Evolutionary conservation across 2,113 vertebrate species (phyloP), one percentile per base, ranked within the genome.

Genomic region (Hemibagrus wyckioides): DNA sequence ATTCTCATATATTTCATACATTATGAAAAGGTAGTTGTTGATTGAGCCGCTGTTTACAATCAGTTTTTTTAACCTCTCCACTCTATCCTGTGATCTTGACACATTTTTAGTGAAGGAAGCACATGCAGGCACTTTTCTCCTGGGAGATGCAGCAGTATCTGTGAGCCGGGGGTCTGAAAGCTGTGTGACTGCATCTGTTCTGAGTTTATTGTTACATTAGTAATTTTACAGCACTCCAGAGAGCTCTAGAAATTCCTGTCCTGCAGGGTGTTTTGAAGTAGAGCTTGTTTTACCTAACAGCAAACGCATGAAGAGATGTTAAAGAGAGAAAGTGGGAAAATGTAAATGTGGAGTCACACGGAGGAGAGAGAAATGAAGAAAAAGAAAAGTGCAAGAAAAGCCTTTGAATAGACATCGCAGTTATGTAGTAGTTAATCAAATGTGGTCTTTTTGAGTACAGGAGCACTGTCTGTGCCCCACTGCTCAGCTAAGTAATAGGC

Each of bases 401-500:
- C 39, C 56, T 63, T 77, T 85, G 54, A 44, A 77, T 61, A 59
- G 84, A 65, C 41, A 52, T 54, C 67, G 80, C 14, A 54, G 36
- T 39, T 23, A 56, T 54, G 5, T n/a, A n/a, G 28, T 80, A 80
- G 21, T 30, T 81, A 69, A 30, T 13, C 30, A 86, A 33, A 71
- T 80, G 61, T 56, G 85, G 59, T 39, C 67, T 63, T 63, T n/a
- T 82, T 83, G 50, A 87, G 80, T 82, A 67, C 77, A 87, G 59
- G 28, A 59, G 65, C 56, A 63, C 25, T 9, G 9, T 83, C 23
- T 73, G 44, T 79, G 57, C 28, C 57, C 81, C 71, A 52, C 33
- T 83, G 71, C 69, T 83, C 44, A 54, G 56, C 54, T 83, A 67
- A 87, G 36, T 87, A 65, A 87, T 87, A 75, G 44, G 81, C 80